phyloP scores from a whole-genome alignment of 2,888 invertebrate species.

The Polydrusus tereticollis region DNA sequence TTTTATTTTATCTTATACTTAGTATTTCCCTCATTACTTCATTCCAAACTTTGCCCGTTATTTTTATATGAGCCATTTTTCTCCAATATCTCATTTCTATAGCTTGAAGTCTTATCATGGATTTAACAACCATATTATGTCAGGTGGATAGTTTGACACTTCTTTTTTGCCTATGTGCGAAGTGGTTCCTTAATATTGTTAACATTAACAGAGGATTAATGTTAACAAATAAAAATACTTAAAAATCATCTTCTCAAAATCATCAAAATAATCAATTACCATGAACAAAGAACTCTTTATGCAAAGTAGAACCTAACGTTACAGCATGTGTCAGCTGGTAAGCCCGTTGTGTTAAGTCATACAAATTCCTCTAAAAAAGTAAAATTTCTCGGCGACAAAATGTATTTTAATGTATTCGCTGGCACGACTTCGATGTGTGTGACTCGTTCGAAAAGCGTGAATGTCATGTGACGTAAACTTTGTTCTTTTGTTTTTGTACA shows the following conservation, averaged over 20 bases:
- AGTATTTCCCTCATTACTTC: too few species aligned
- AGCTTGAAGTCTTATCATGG: too few species aligned
- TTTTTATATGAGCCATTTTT: too few species aligned
- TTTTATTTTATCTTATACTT: too few species aligned
- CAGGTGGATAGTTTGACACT: too few species aligned
- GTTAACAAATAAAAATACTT: too few species aligned
- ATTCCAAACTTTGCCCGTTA: too few species aligned
- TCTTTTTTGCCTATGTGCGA: too few species aligned
- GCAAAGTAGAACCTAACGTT: not conserved
- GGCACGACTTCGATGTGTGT: constrained; percentile 15
- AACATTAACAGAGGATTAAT: too few species aligned
- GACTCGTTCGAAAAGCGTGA: constrained; percentile 31
- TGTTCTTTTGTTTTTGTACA: constrained; percentile 25
- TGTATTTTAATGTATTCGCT: constrained; percentile 9
- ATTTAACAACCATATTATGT: too few species aligned
- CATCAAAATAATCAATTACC: not conserved
- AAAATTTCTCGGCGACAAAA: not conserved
- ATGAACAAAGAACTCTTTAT: constrained; percentile 1
- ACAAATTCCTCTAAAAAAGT: constrained; percentile 5
- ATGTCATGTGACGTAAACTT: constrained; percentile 28
- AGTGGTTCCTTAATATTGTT: too few species aligned
- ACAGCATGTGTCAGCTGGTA: constrained; percentile 12
- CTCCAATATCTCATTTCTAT: too few species aligned
- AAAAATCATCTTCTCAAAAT: not conserved
- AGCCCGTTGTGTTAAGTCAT: constrained; percentile 4